These are phyloP conservation scores for Apolygus lucorum DNA, from an alignment of 1,140 invertebrate species.

Conservation along the genomic window DNA sequence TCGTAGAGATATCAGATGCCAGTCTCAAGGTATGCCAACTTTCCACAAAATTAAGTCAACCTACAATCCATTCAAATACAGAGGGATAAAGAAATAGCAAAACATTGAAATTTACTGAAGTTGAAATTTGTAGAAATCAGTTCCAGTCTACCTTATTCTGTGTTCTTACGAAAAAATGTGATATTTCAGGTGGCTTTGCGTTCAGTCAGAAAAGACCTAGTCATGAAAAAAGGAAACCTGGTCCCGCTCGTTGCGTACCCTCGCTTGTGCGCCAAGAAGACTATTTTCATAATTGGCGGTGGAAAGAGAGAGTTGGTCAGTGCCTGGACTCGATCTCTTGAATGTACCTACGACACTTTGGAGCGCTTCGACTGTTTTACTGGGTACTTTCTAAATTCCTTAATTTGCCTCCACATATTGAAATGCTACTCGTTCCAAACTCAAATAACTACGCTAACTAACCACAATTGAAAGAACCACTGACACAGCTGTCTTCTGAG, in stretches of 20 bases:
- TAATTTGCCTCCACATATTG: too few species aligned
- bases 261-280: slow-evolving; percentile 71
- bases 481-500: too few species aligned
- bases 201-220: slow-evolving; percentile 72
- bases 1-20: slow-evolving; percentile 70
- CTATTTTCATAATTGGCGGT: slow-evolving; percentile 84
- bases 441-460: too few species aligned
- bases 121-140: not conserved
- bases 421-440: too few species aligned
- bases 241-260: slow-evolving; percentile 67
- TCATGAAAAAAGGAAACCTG: slow-evolving; percentile 63
- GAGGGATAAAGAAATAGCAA: too few species aligned
- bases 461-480: too few species aligned
- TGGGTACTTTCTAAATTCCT: slow-evolving; percentile 43
- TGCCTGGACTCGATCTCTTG: slow-evolving; percentile 50
- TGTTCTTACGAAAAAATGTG: too few species aligned
- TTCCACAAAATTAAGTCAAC: too few species aligned
- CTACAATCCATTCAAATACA: too few species aligned
- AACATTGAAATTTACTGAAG: not conserved
- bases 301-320: slow-evolving; percentile 69
- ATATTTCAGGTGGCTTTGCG: slow-evolving; percentile 51
- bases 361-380: slow-evolving; percentile 71
- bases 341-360: slow-evolving; percentile 67
- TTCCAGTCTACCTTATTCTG: too few species aligned
- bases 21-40: slow-evolving; percentile 51